Base-by-base conservation (phyloP, 2,797 vertebrate genomes). In the Eulemur albifrons region DNA sequence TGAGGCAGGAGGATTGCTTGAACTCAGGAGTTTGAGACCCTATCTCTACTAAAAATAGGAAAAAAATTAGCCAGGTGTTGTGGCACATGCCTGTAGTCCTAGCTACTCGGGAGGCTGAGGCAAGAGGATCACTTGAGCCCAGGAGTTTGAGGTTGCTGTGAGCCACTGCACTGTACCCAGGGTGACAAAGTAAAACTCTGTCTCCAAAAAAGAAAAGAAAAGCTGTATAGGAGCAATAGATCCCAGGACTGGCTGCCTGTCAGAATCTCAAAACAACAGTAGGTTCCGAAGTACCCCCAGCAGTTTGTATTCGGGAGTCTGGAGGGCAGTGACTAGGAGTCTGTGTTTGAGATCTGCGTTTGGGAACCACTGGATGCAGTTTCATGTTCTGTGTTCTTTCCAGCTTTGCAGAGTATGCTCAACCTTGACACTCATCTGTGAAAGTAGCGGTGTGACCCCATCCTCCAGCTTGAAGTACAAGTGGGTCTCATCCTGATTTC, bases 381-480 rank as follows among this genome's bases (percentile, higher is more conserved):
- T 12, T 2, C 63, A 2, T n/a, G 23, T 25, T 23, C 21, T 9
- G 14, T 8, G 18, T 38, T 83, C 38, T 48, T 59, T 32, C 11
- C 12, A 21, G 61, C 32, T n/a, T n/a, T 27, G 54, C 8, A 1
- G 0, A 1, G 7, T 40, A 2, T 48, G 30, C 32, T 48, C 18
- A 2, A 0, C 1, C 4, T n/a, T n/a, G 32, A 75, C 17, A 18
- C 48, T 6, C 7, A 38, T 23, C 9, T 20, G 0, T 18, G 27
- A 65, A 27, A 50, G 20, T 27, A 10, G 32, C n/a, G 40, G 48
- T 13, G 35, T 54, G 63, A 76, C 25, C 38, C 9, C 27, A 7
- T 38, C 27, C 35, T 89, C 45, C 14, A 72, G 80, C 45, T 72
- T 79, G 35, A 72, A 32, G 35, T 32, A 48, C 59, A 4, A 15